phyloP scores from a whole-genome alignment of 1,140 invertebrate species.

The Nebria ingens region DNA sequence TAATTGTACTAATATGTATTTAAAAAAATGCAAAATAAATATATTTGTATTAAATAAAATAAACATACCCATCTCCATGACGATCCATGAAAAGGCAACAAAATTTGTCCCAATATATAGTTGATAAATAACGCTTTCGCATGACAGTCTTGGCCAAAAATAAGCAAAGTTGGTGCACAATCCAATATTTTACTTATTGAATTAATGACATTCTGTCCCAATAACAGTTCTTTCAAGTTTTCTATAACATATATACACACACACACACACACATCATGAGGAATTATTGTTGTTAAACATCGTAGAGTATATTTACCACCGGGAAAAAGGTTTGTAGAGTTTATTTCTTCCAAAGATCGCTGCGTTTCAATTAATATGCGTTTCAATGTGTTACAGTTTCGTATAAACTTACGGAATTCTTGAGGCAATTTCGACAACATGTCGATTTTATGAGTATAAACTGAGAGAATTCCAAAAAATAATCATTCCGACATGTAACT shows the following conservation, averaged over 20 bases:
- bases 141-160: conserved; percentile 58
- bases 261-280: too few species aligned
- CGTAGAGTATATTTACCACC: conserved; percentile 40
- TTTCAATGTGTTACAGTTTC: conserved; percentile 27
- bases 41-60: conserved; percentile 13
- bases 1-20: too few species aligned
- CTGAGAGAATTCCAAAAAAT: not conserved
- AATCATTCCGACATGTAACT: not conserved
- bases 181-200: conserved; percentile 40
- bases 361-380: conserved; percentile 56
- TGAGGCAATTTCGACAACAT: not conserved
- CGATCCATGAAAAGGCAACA: conserved; percentile 48
- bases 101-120: conserved; percentile 50
- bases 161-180: conserved; percentile 46
- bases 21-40: conserved; percentile 1
- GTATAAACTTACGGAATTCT: conserved; percentile 27
- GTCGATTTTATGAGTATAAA: not conserved
- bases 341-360: conserved; percentile 51
- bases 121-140: conserved; percentile 64
- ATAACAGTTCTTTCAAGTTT: conserved; percentile 37
- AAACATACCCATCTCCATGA: conserved; percentile 55
- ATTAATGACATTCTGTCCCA: conserved; percentile 39
- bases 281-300: too few species aligned
- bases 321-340: conserved; percentile 46
- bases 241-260: conserved; percentile 30